Base-by-base conservation (phyloP, 1,140 invertebrate species). In the Pararge aegeria region DNA sequence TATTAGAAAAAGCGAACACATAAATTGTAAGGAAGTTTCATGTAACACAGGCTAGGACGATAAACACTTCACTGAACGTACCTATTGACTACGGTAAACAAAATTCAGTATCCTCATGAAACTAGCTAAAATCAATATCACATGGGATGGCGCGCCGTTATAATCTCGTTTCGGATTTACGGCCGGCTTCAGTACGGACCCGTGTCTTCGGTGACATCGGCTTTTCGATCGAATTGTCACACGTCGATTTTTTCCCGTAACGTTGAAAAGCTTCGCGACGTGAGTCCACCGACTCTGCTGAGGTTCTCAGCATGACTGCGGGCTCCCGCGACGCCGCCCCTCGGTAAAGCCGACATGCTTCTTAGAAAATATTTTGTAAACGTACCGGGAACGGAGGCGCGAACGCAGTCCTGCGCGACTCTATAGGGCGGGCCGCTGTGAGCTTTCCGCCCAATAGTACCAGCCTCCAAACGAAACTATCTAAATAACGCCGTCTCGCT, bases 301-400 rank as follows among this genome's bases (percentile, higher is more conserved):
- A 89, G 78, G 67, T 52, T 78, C 86, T 80, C 86, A 89, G 86
- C 86, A 89, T 87, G 86, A 89, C 86, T 89, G 86, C 79, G 82
- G 73, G 78, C 81, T 81, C 86, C 86, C 83, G 86, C 83, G 75
- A 77, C 78, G 84, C 74, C 83, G 80, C 83, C 86, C 83, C 85
- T 83, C 75, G 74, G 51, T 61, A 71, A 69, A 76, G 70, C 80
- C 80, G 80, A 83, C 81, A 83, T 85, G 77, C 76, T 86, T 80
- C 85, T 85, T 83, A 79, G 74, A 75, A 82, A 83, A 79, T 77
- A 80, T 81, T 80, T 75, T 64, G 79, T 78, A 60, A 66, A 67
- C 68, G 70, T 52, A 60, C 48, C 64, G 60, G 67, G 67, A 68
- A 55, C 62, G 65, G 68, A 83, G 74, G 81, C 76, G 78, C 77